Evolutionary conservation across 2,113 vertebrate species (phyloP).

Genomic region (Nothocercus julius): DNA sequence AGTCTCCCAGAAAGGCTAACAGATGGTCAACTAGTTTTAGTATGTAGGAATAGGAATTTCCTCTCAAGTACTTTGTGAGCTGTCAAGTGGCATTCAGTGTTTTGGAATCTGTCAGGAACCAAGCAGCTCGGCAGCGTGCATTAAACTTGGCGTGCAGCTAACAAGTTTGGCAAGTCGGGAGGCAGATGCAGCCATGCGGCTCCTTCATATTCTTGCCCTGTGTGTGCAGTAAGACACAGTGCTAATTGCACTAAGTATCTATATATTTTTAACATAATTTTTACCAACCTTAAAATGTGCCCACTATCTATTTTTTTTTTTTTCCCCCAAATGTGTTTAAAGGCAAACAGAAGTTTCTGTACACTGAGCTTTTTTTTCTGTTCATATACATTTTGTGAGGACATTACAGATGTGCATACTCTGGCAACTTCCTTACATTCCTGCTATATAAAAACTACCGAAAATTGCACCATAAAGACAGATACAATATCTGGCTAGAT

Average conservation of each 20-base stretch:
- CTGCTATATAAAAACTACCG: not conserved
- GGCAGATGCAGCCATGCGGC: not conserved
- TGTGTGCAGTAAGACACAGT: rapidly evolving
- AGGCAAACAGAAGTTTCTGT: not conserved
- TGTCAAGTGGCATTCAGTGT: rapidly evolving
- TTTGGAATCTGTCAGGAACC: not conserved
- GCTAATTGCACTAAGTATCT: not conserved
- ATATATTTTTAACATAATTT: not conserved
- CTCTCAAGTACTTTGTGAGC: not conserved
- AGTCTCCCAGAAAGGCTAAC: not conserved
- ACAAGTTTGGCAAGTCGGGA: not conserved
- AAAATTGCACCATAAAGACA: not conserved
- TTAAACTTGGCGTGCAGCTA: rapidly evolving
- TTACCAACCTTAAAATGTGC: not conserved
- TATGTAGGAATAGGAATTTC: not conserved
- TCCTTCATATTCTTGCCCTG: not conserved
- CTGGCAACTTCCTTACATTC: not conserved
- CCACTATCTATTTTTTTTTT: not conserved
- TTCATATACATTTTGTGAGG: not conserved
- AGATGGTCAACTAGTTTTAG: not conserved
- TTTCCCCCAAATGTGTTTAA: not conserved
- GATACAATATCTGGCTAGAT: not conserved
- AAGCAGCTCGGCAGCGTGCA: rapidly evolving
- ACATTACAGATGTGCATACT: not conserved
- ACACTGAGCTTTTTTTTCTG: rapidly evolving